phyloP scores from a whole-genome alignment of 64 coral and sea anemone species.

The Catalaphyllia jardinei region DNA sequence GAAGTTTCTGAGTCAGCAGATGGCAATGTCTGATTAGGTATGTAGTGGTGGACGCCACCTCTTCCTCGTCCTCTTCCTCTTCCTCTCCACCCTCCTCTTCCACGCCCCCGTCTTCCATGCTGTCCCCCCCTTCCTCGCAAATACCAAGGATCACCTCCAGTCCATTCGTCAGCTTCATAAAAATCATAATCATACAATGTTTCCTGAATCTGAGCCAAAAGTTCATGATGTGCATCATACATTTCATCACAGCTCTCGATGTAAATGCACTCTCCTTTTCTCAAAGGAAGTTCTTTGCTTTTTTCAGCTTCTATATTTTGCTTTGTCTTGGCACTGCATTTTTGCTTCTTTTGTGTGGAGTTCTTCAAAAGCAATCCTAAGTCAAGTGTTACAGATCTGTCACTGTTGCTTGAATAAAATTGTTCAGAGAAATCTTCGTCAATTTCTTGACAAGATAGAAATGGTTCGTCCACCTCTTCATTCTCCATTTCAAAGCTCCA shows the following conservation, averaged over 20 bases:
- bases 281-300: not conserved
- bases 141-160: not conserved
- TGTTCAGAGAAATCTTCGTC: not conserved
- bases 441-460: not conserved
- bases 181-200: not conserved
- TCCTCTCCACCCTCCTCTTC: not conserved
- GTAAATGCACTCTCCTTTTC: conserved; percentile 11
- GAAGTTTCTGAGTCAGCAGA: not conserved
- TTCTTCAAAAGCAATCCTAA: not conserved
- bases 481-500: not conserved
- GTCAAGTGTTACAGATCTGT: not conserved
- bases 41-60: not conserved
- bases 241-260: not conserved
- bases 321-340: not conserved
- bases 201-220: not conserved
- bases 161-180: not conserved
- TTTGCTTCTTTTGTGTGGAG: not conserved
- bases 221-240: not conserved
- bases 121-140: not conserved
- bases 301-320: not conserved
- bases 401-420: not conserved
- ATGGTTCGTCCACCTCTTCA: not conserved
- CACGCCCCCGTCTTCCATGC: not conserved
- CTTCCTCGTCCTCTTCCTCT: not conserved
- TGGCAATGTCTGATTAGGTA: not conserved